Conservation (phyloP, 2,113 vertebrate genomes). For the Neopipo cinnamomea region DNA sequence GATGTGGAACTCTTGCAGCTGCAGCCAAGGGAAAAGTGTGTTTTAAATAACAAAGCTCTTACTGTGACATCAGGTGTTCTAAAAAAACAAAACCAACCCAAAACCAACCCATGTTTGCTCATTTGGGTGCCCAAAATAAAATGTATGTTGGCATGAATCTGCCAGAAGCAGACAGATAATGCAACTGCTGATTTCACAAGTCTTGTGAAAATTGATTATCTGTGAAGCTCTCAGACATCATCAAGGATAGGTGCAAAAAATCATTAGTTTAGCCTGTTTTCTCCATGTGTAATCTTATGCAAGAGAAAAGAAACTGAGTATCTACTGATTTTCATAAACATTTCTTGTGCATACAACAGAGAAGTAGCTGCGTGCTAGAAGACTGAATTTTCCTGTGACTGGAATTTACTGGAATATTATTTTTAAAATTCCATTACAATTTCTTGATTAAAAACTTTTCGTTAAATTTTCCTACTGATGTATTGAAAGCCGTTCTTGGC, state of each 20-base stretch:
- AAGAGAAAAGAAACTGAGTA: background rate
- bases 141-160: background rate
- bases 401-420: background rate
- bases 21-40: background rate
- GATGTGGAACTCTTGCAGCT: background rate
- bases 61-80: background rate
- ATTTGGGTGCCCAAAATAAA: background rate
- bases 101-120: background rate
- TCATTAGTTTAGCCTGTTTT: background rate
- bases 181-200: background rate
- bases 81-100: background rate
- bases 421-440: background rate
- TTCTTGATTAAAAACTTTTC: background rate
- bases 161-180: background rate
- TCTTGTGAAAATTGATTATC: constrained; percentile 1
- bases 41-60: background rate
- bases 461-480: background rate
- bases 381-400: background rate
- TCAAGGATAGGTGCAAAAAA: background rate
- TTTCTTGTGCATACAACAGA: background rate
- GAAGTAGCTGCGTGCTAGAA: background rate
- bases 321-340: background rate
- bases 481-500: background rate
- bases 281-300: background rate
- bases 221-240: background rate